Base-by-base conservation (phyloP, 1,140 invertebrate species). In the Euwallacea similis region DNA sequence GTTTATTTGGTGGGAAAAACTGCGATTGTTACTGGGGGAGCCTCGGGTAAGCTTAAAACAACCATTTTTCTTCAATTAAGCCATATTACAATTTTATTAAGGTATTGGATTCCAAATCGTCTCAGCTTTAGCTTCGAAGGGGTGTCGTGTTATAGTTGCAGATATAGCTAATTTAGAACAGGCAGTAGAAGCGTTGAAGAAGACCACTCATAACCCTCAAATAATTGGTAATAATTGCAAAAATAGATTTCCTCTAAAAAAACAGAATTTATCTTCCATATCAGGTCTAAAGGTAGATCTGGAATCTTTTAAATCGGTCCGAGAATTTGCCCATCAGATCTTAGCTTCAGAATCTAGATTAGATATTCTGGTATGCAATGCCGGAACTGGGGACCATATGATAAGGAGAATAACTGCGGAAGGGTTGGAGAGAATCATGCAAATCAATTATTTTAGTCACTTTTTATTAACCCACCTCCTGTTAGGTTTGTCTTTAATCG, bases 401-500 rank as follows among this genome's bases (percentile, higher is more conserved):
- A 72, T 78, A 7, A 77, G 79, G 53, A 77, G 79, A 53, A 69
- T 74, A 41, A 89, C 88, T 7, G 84, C 84, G 47, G 88, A 90
- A 77, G 87, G 87, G 0, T 80, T 89, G 15, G 82, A 89, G 58
- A 79, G 79, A 16, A 83, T 84, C 15, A 86, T 88, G 82, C 87
- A 87, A 69, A 81, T 86, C 3, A 91, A 91, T 74, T 84, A 90
- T 77, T 85, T 88, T 73, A 87, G 88, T 41, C 88, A 86, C 11
- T 91, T 90, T 77, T 77, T 90, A n/a, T 76, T 91, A 16, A 90
- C 89, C 4, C 81, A 88, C 73, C 79, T 91, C 0, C 75, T 90
- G 1, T 69, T 88, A 7, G 85, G 88, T 85, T 84, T 80, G 80
- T 42, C 13, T 42, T 3, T 1, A 33, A 33, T 33, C 21, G 21